phyloP scores from a whole-genome alignment of 1,140 invertebrate species.

The Streblospio benedicti region DNA sequence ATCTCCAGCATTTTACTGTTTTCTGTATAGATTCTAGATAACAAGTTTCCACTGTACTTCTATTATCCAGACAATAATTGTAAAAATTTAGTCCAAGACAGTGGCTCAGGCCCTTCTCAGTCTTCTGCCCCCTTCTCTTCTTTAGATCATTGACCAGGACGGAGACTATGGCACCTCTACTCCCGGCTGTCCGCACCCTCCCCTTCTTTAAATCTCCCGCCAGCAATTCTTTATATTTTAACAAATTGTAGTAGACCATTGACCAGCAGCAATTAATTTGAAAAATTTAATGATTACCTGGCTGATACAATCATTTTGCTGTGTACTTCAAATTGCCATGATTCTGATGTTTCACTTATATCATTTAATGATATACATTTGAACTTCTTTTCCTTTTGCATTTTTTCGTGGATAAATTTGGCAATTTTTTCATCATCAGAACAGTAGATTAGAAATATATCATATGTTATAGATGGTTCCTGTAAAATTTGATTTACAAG shows the following conservation, averaged over 20 bases:
- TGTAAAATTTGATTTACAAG: not conserved
- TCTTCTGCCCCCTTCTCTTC: too few relatives aligned
- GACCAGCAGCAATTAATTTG: conserved; percentile 30
- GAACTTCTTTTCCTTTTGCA: conserved; percentile 20
- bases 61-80: too few relatives aligned
- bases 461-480: conserved; percentile 17
- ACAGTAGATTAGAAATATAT: conserved; percentile 24
- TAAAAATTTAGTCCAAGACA: too few relatives aligned
- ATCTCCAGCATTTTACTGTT: not conserved
- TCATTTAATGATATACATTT: conserved; percentile 20
- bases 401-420: conserved; percentile 14
- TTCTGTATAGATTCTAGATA: not conserved
- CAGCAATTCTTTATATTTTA: not conserved
- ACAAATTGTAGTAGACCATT: conserved; percentile 31
- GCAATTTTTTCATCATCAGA: conserved; percentile 19
- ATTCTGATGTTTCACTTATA: not conserved
- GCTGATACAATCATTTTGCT: too few relatives aligned
- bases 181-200: too few relatives aligned
- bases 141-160: too few relatives aligned
- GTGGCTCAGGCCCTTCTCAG: too few relatives aligned
- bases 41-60: not conserved
- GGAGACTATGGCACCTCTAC: too few relatives aligned
- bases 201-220: not conserved
- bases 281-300: conserved; percentile 25
- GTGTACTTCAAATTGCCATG: too few relatives aligned